Base-by-base conservation (phyloP, 2,113 vertebrate genomes). In the Eurypyga helias region DNA sequence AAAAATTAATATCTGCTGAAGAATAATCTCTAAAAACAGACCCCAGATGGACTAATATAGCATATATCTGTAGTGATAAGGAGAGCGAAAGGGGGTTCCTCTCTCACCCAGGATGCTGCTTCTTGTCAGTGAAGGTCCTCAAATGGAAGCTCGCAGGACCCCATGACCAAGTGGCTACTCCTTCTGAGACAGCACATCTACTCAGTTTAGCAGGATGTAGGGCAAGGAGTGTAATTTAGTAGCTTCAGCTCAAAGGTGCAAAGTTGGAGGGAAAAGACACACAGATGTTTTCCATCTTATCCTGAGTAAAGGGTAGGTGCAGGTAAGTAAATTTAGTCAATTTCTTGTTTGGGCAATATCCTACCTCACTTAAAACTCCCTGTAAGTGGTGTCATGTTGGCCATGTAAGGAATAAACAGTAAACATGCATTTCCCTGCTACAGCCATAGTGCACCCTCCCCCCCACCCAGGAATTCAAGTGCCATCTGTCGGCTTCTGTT, bases 371-470 rank as follows among this genome's bases (percentile, higher is more conserved):
- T 91, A 55, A 64, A 77, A 34, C 19, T 82, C 31, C 28, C 26
- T 29, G 21, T 49, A 55, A 64, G 19, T 38, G 28, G 10, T 58
- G 20, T 49, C 15, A 34, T 8, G 10, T 36, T 78, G 43, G 18
- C 7, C 19, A 8, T 65, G 17, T 19, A 81, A 46, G 16, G 62
- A 84, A 82, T 21, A 84, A 78, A 73, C 5, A 31, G 0, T 18
- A 75, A 64, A 67, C 62, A 1, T 0, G 0, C 0, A 0, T 75
- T 93, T 94, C 11, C 28, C n/a, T 71, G n/a, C 3, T 33, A 38
- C 43, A 38, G 61, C 21, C 14, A 6, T 31, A n/a, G n/a, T n/a
- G n/a, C n/a, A n/a, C n/a, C n/a, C n/a, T 66, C 14, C 11, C 14
- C 17, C 11, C 75, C 10, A 26, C 20, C 21, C 0, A 60, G 48